These are phyloP conservation scores for Lepidostoma basale DNA, from an alignment of 1,140 invertebrate genomes.

Conservation along the genomic window DNA sequence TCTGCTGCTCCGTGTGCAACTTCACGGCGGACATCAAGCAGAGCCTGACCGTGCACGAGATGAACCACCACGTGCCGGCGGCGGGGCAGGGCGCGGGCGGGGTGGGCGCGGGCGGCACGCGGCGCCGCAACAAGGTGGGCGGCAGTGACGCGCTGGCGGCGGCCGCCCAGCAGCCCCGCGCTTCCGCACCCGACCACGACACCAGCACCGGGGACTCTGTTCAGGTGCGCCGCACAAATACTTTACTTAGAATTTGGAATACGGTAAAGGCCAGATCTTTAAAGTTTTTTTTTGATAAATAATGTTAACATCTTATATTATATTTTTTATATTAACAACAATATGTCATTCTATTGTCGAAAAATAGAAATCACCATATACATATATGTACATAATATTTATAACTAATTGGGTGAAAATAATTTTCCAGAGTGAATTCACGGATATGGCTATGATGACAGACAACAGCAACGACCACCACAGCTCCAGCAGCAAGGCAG, in stretches of 20 bases:
- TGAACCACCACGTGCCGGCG: conserved; percentile 82
- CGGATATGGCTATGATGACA: conserved; percentile 12
- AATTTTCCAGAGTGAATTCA: conserved; percentile 30
- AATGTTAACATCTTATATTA: no score
- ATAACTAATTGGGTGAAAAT: no score
- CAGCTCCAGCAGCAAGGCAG: conserved; percentile 11
- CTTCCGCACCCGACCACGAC: conserved; percentile 1
- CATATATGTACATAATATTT: no score
- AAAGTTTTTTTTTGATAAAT: no score
- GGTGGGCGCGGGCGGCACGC: background rate
- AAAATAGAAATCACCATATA: no score
- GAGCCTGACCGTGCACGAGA: conserved; percentile 89
- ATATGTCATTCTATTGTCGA: no score
- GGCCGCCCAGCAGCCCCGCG: conserved; percentile 41
- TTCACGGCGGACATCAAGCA: conserved; percentile 93
- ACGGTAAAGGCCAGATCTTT: no score
- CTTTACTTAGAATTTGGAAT: no score
- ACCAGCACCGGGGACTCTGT: conserved; percentile 27
- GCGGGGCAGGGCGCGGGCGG: conserved; percentile 57
- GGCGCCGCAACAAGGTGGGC: conserved; percentile 71
- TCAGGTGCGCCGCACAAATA: conserved; percentile 6
- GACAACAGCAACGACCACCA: conserved; percentile 14
- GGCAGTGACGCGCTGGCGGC: conserved; percentile 66
- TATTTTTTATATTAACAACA: no score
- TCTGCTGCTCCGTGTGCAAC: conserved; percentile 86